phyloP scores from a whole-genome alignment of 2,888 invertebrate genomes.

The Cecidostiba fungosa region DNA sequence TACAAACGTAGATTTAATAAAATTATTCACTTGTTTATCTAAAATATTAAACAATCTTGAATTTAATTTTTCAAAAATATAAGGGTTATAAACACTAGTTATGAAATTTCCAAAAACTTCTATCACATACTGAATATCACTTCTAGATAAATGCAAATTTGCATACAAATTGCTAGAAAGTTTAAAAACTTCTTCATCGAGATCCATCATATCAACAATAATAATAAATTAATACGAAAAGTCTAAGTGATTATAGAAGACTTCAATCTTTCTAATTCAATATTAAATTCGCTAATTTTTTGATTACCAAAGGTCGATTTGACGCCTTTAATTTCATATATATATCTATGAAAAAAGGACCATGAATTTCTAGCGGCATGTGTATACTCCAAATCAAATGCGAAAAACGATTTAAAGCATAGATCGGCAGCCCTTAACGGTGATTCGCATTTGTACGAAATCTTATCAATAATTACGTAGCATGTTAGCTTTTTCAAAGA shows the following conservation, averaged over 20 bases:
- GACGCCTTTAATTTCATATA: not conserved
- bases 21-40: not conserved
- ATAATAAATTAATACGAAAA: not conserved
- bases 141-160: not conserved
- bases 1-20: not conserved
- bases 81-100: not conserved
- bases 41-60: not conserved
- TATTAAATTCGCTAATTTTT: not conserved
- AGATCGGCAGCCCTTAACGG: not conserved
- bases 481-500: not conserved
- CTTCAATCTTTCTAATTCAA: not conserved
- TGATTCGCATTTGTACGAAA: not conserved
- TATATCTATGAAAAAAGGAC: not conserved
- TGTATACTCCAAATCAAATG: not conserved
- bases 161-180: not conserved
- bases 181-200: not conserved
- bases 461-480: not conserved
- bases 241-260: too few species aligned
- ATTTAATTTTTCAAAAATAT: not conserved
- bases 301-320: not conserved
- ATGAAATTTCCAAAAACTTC: not conserved
- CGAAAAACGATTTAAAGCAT: constrained; percentile 3
- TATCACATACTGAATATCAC: not conserved
- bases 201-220: not conserved
- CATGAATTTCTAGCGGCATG: not conserved